These are phyloP conservation scores for Chalcosyrphus nemorum DNA, from an alignment of 2,888 invertebrate genomes.

Conservation along the genomic window DNA sequence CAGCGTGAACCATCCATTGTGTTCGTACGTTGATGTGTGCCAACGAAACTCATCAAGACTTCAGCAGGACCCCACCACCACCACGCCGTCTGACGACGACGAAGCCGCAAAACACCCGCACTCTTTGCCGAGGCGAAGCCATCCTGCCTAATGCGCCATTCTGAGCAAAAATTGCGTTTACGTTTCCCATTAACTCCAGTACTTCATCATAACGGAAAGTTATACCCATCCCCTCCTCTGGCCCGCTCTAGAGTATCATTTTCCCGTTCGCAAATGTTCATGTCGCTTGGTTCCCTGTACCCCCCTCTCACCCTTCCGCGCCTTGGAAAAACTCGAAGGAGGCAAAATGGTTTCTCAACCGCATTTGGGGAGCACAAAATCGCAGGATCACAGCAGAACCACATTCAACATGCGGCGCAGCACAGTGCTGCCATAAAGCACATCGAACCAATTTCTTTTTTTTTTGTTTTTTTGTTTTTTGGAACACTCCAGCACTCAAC, in stretches of 20 bases:
- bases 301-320: neutral
- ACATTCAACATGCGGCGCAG: slow-evolving; percentile 73
- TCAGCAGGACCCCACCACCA: neutral
- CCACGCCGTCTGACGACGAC: neutral
- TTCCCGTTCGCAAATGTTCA: slow-evolving; percentile 73
- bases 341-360: slow-evolving; percentile 66
- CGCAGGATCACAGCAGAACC: slow-evolving; percentile 65
- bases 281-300: slow-evolving; percentile 47
- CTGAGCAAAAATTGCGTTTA: slow-evolving; percentile 72
- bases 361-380: slow-evolving; percentile 53
- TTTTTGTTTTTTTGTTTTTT: too few species aligned
- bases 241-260: slow-evolving; percentile 47
- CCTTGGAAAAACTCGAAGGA: slow-evolving; percentile 46
- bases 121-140: slow-evolving; percentile 30
- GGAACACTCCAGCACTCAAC: neutral
- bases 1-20: slow-evolving; percentile 63
- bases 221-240: slow-evolving; percentile 8
- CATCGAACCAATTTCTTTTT: slow-evolving; percentile 70
- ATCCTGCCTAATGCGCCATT: slow-evolving; percentile 65
- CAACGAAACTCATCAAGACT: slow-evolving; percentile 68
- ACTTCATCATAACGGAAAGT: slow-evolving; percentile 72
- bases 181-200: slow-evolving; percentile 73
- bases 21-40: slow-evolving; percentile 46
- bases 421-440: slow-evolving; percentile 70
- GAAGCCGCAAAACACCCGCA: slow-evolving; percentile 61